phyloP scores from a whole-genome alignment of 2,113 vertebrate species.

The Menura novaehollandiae region DNA sequence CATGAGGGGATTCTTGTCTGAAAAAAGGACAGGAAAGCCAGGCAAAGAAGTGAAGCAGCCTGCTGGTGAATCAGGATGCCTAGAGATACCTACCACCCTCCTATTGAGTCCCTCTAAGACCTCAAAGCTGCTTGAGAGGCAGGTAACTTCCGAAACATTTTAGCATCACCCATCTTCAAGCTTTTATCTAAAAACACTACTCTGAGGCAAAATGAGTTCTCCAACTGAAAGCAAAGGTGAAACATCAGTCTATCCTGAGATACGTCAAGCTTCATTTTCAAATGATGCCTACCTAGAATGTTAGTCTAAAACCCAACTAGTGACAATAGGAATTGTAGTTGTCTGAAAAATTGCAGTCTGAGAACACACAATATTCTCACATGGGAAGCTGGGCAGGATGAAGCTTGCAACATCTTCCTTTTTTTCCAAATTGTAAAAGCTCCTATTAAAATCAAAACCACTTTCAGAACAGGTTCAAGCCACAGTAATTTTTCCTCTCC shows the following conservation, averaged over 20 bases:
- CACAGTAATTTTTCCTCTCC: background rate
- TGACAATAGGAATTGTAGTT: background rate
- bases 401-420: background rate
- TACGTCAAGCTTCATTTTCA: background rate
- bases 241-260: background rate
- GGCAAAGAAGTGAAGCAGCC: background rate
- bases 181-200: background rate
- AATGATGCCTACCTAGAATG: background rate
- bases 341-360: background rate
- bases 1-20: background rate
- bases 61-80: rapidly evolving
- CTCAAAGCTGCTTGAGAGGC: background rate
- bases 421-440: background rate
- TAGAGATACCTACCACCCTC: background rate
- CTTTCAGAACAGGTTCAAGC: background rate
- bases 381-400: background rate
- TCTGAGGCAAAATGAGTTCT: background rate
- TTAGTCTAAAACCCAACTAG: background rate
- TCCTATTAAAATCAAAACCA: background rate
- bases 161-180: background rate
- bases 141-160: background rate
- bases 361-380: background rate
- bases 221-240: background rate
- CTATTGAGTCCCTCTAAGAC: background rate
- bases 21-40: background rate